A percentile compares a stretch with the other conserved stretches of the same genome.
These are phyloP conservation scores for Psylliodes chrysocephalus DNA, from an alignment of 2,888 invertebrate species.

Conservation along the genomic window DNA sequence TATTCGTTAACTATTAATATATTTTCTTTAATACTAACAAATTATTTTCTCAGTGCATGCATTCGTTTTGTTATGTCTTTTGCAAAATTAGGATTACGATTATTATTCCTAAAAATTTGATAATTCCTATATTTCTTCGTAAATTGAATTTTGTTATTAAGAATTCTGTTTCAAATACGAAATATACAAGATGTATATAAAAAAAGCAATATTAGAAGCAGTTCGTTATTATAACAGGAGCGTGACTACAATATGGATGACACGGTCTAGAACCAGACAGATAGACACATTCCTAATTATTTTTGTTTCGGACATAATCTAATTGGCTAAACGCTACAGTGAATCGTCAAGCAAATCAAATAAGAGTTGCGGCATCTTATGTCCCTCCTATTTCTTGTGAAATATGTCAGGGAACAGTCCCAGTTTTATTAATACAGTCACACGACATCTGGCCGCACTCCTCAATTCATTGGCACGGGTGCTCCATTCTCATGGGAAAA, in stretches of 20 bases:
- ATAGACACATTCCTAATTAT: conserved; percentile 23
- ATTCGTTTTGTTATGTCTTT: too few relatives aligned
- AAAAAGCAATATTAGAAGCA: conserved; percentile 20
- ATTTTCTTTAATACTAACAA: too few relatives aligned
- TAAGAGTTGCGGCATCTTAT: conserved; percentile 26
- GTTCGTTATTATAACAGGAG: conserved; percentile 23
- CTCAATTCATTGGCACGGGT: conserved; percentile 26
- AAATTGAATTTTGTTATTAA: too few relatives aligned
- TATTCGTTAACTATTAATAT: too few relatives aligned
- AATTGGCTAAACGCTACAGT: conserved; percentile 32
- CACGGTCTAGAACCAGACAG: background rate
- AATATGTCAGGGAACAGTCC: conserved; percentile 27
- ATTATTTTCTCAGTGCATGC: too few relatives aligned
- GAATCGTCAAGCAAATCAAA: conserved; percentile 22
- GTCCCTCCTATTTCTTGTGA: conserved; percentile 32
- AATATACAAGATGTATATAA: too few relatives aligned
- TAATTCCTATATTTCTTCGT: too few relatives aligned
- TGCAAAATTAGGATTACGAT: too few relatives aligned
- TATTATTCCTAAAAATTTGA: too few relatives aligned
- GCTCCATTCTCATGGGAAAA: background rate
- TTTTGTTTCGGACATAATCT: conserved; percentile 20
- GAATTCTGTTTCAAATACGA: too few relatives aligned
- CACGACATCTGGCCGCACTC: conserved; percentile 53
- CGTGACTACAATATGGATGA: conserved; percentile 23
- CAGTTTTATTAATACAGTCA: conserved; percentile 34